Evolutionary conservation across 2,888 invertebrate species (phyloP).

Genomic region (Globia sparganii): DNA sequence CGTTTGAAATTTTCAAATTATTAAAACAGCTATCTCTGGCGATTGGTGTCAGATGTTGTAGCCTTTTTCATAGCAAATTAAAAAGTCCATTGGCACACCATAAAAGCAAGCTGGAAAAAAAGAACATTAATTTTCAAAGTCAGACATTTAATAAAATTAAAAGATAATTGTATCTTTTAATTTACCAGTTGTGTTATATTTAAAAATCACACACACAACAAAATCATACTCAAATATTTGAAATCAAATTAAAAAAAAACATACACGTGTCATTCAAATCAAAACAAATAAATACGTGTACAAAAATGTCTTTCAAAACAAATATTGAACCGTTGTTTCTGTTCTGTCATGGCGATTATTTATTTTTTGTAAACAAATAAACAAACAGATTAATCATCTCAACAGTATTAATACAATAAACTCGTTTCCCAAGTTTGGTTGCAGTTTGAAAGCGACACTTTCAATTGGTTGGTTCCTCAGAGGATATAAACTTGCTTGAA

Average conservation of each 20-base stretch:
- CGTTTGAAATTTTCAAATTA: not conserved
- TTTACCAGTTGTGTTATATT: too few relatives aligned
- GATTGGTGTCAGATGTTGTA: not conserved
- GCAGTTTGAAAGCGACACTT: constrained; percentile 26
- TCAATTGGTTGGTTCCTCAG: constrained; percentile 29
- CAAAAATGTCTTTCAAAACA: not conserved
- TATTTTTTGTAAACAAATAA: not conserved
- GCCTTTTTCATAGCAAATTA: not conserved
- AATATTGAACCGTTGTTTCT: not conserved
- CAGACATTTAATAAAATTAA: too few relatives aligned
- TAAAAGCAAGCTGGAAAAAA: not conserved
- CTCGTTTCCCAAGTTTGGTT: not conserved
- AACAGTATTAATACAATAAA: constrained; percentile 11
- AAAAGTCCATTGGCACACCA: not conserved
- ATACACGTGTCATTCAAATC: not conserved
- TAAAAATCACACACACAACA: too few relatives aligned
- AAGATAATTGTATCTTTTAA: too few relatives aligned
- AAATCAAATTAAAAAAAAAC: not conserved
- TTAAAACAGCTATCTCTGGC: not conserved
- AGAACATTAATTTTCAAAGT: too few relatives aligned
- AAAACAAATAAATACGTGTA: not conserved
- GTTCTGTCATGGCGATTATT: not conserved
- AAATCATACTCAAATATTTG: not conserved
- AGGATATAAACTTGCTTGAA: constrained; percentile 12
- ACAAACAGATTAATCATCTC: not conserved